Base-by-base conservation (phyloP, 1,140 invertebrate genomes). In the Anagrus nilaparvatae region DNA sequence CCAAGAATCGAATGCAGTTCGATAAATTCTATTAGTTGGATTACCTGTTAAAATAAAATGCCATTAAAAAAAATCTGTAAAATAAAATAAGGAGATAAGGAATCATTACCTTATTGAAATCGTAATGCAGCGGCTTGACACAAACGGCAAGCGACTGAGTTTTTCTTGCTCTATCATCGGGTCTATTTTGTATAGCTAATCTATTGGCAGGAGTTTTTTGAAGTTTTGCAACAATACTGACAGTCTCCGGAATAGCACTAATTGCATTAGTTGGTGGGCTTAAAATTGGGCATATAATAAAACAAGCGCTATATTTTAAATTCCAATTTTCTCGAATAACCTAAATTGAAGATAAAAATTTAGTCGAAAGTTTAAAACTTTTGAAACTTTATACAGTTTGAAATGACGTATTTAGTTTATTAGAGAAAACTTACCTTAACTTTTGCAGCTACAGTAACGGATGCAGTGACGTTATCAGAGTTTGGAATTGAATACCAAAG, bases 281-380 rank as follows among this genome's bases (percentile, higher is more conserved):
- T 12, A 72, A 66, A 27, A 90, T 61, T 4, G 84, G 78, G 53
- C 89, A 93, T 27, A 91, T 72, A 3, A 95, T 75, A 58, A 93
- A 94, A 48, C 82, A 86, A 7, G 89, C 90, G 52, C 87, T 92
- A 64, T 91, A 95, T 56, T 89, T 89, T 3, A 93, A 65, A 60
- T 91, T 93, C 89, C 89, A 95, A 61, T 93, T 92, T 63, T 95
- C 90, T 19, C 87, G 70, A 21, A 94, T 93, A 1, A 84, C 75
- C 76, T 84, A 47, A 34, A 64, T 51, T 30, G n/a, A n/a, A n/a
- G n/a, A n/a, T 14, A 40, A 27, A 30, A 32, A 39, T 35, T 17
- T 16, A 21, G 9, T 36, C 8, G 14, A 21, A 23, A 14, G 17
- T 3, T 10, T 1, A 18, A 18, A 5, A 5, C 1, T 10, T 33